A percentile compares a stretch with the other conserved stretches of the same genome.
Conservation (phyloP, 2,888 invertebrate species). For the Argyra leucocephala region DNA sequence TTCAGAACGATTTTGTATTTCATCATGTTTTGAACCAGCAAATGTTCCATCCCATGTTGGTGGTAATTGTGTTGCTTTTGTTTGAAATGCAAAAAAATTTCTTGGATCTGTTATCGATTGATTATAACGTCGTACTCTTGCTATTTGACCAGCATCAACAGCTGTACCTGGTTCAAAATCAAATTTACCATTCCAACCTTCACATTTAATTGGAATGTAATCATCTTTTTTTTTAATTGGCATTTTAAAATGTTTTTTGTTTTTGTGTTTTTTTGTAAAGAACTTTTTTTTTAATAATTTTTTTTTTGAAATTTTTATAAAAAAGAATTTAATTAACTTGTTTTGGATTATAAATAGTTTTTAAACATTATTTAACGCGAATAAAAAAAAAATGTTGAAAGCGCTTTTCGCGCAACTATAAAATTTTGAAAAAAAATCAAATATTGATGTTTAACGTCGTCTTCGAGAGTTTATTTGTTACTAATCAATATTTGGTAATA, state of each 20-base stretch:
- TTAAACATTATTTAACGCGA: no score
- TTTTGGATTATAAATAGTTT: no score
- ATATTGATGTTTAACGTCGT: no score
- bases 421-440: no score
- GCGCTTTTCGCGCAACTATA: no score
- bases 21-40: slow-evolving; percentile 31
- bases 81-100: slow-evolving; percentile 38
- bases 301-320: no score
- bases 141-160: slow-evolving; percentile 32
- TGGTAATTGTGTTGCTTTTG: slow-evolving; percentile 37
- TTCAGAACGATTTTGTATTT: slow-evolving; percentile 32
- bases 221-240: slow-evolving; percentile 35
- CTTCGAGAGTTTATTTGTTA: no score
- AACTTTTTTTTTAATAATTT: no score
- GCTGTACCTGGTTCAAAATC: slow-evolving; percentile 32
- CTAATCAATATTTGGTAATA: no score
- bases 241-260: slow-evolving; percentile 27
- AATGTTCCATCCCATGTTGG: slow-evolving; percentile 42
- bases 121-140: slow-evolving; percentile 38
- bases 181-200: slow-evolving; percentile 43
- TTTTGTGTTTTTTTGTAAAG: no score
- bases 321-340: no score
- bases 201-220: slow-evolving; percentile 42
- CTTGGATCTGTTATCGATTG: slow-evolving; percentile 37
- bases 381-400: no score